Evolutionary conservation across 2,888 invertebrate genomes (phyloP).

Genomic region (Panzeria rudis): DNA sequence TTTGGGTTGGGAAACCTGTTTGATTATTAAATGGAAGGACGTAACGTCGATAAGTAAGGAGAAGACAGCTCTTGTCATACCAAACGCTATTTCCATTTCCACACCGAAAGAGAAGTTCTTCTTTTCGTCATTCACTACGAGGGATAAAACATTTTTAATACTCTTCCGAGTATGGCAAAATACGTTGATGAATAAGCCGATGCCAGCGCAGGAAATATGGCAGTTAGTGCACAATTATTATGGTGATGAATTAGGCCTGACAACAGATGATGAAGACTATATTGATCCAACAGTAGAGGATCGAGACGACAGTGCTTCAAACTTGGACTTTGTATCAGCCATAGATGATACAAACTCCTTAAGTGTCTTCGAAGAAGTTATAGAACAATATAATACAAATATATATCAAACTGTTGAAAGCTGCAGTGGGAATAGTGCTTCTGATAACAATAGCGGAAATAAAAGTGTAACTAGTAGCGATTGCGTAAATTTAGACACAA

Average conservation of each 20-base stretch:
- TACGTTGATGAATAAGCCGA: constrained; percentile 94
- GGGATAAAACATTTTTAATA: constrained; percentile 98
- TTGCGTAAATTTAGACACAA: constrained; percentile 55
- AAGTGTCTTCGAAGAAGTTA: constrained; percentile 4
- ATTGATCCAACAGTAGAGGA: constrained; percentile 85
- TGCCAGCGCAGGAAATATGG: constrained; percentile 93
- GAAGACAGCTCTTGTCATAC: constrained; percentile 96
- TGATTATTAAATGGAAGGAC: constrained; percentile 94
- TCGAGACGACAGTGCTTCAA: constrained; percentile 72
- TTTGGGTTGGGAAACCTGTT: constrained; percentile 97
- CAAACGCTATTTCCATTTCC: constrained; percentile 96
- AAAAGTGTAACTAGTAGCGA: constrained; percentile 78
- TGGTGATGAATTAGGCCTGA: constrained; percentile 96
- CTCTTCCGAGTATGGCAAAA: constrained; percentile 98
- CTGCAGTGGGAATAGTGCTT: constrained; percentile 50
- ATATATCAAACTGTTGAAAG: constrained; percentile 72
- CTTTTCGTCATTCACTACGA: constrained; percentile 96
- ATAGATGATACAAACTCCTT: constrained; percentile 74
- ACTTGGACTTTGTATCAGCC: constrained; percentile 77
- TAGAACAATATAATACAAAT: constrained; percentile 60
- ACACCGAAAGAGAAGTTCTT: constrained; percentile 94
- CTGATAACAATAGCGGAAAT: constrained; percentile 73
- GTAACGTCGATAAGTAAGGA: constrained; percentile 97
- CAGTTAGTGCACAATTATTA: constrained; percentile 96
- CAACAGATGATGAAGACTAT: constrained; percentile 96